Evolutionary conservation across 2,113 vertebrate genomes (phyloP).

Genomic region (Rallus limicola): DNA sequence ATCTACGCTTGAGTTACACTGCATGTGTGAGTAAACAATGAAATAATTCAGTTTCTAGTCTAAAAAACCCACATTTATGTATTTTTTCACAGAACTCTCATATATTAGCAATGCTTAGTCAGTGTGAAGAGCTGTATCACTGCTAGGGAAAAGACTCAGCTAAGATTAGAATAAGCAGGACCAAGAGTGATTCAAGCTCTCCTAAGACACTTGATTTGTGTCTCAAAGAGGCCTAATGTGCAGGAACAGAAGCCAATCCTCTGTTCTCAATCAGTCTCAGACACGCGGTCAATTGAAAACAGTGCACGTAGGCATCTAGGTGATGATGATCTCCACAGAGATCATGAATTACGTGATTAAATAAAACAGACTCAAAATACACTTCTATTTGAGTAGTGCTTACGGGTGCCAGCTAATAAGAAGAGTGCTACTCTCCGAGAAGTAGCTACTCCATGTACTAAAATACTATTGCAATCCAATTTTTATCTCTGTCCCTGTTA

Average conservation of each 20-base stretch:
- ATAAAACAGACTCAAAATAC: not conserved
- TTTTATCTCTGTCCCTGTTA: not conserved
- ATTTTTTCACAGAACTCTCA: not conserved
- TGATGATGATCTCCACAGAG: not conserved
- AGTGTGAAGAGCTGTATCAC: not conserved
- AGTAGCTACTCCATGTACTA: not conserved
- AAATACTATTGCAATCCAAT: not conserved
- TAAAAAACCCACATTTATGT: not conserved
- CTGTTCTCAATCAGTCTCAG: rapidly evolving
- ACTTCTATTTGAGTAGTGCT: not conserved
- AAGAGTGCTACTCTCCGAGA: rapidly evolving
- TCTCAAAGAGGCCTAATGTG: not conserved
- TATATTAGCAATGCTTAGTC: not conserved
- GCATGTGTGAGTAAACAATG: not conserved
- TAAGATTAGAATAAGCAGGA: not conserved
- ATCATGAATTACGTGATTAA: not conserved
- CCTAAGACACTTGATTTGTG: not conserved
- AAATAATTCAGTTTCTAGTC: not conserved
- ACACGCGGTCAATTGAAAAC: not conserved
- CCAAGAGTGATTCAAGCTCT: not conserved
- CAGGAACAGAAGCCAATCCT: not conserved
- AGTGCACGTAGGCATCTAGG: rapidly evolving
- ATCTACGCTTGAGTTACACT: not conserved
- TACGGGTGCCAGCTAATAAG: not conserved
- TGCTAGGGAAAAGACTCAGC: not conserved